Base-by-base conservation (phyloP, 2,113 vertebrate genomes). In the Talpa occidentalis region DNA sequence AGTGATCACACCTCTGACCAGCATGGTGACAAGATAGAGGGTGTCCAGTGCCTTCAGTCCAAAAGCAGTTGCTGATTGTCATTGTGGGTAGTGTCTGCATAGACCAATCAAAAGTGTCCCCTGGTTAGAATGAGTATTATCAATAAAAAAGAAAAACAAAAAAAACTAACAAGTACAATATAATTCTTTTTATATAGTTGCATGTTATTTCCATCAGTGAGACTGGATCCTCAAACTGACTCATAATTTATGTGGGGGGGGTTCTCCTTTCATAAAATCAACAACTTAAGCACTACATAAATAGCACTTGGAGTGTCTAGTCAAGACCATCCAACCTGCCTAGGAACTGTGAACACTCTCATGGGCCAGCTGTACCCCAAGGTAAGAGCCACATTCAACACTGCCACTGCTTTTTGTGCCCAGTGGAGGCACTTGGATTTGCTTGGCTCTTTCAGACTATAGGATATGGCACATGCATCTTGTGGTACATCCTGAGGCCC, bases 231-330 rank as follows among this genome's bases (percentile, higher is more conserved):
- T 37, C n/a, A 87, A 54, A 64, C 66, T 12, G 78, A n/a, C 14
- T 73, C 26, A 10, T 74, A 56, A 72, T 74, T 87, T 76, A 44
- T 59, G 37, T 21, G n/a, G 54, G 19, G 26, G n/a, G 54, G 19
- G 3, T 24, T 67, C 40, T 76, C 37, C 26, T 72, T 90, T 88
- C 74, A 35, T 56, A 94, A 88, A 91, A 74, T 32, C 40, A 93
- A 89, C 40, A 90, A 40, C 5, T 26, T 74, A 79, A 94, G 17
- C 9, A 11, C 26, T 35, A 52, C 1, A 47, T 10, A 78, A 70
- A 35, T 3, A 60, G 19, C 74, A 72, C 11, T 37, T 62, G n/a
- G 5, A 66, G 40, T 86, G 10, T 52, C 0, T 52, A 94, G 26
- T 40, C 44, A 64, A 85, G 35, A 77, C 69, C 72, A 72, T 69